phyloP scores from a whole-genome alignment of 2,888 invertebrate species.

The Zygothrica quintamaculata region DNA sequence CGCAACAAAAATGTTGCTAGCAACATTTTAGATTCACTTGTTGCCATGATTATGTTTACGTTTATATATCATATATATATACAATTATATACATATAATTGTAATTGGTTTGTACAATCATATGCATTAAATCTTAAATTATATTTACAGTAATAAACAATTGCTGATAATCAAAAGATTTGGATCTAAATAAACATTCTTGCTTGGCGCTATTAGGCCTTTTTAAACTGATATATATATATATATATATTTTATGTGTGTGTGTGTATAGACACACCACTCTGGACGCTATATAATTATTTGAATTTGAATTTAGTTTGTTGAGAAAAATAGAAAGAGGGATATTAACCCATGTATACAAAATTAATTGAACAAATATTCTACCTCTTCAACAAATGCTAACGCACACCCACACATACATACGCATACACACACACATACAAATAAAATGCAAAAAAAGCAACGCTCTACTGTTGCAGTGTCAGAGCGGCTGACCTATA shows the following conservation, averaged over 20 bases:
- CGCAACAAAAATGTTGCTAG: constrained; percentile 25
- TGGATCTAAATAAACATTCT: too few relatives aligned
- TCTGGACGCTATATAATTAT: constrained; percentile 26
- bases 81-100: not conserved
- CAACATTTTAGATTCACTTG: constrained; percentile 36
- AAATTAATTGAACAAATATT: constrained; percentile 28
- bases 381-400: constrained; percentile 3
- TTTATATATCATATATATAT: constrained; percentile 3
- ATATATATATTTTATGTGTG: not conserved
- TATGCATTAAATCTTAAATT: too few relatives aligned
- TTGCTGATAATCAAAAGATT: constrained; percentile 18
- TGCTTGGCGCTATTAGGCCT: not conserved
- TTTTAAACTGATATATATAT: not conserved
- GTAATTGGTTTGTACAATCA: not conserved
- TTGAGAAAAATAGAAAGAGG: not conserved
- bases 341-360: constrained; percentile 7
- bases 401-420: constrained; percentile 7
- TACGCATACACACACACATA: constrained; percentile 11
- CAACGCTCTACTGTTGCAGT: constrained; percentile 27
- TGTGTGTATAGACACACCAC: not conserved
- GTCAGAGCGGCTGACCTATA: constrained; percentile 27
- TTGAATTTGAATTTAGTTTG: constrained; percentile 12
- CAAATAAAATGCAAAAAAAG: constrained; percentile 21
- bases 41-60: constrained; percentile 23
- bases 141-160: too few relatives aligned